These are phyloP conservation scores for Scartelaos histophorus DNA, from an alignment of 2,113 vertebrate species.

Conservation along the genomic window DNA sequence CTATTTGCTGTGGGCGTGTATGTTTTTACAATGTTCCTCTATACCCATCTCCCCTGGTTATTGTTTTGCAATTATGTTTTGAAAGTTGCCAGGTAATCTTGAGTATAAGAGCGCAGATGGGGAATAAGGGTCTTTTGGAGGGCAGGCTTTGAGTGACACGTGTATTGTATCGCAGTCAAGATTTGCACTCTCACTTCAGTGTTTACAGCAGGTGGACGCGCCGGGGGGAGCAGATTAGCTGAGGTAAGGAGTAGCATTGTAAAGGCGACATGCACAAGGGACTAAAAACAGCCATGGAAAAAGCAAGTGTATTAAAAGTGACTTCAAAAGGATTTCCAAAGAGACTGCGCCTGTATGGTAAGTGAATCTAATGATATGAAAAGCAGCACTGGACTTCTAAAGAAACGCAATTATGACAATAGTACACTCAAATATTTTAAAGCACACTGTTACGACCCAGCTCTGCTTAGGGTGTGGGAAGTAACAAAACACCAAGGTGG, in stretches of 20 bases:
- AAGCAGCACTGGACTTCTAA: no score
- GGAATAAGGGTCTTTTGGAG: slow-evolving; percentile 50
- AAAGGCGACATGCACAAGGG: background rate
- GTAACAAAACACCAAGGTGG: no score
- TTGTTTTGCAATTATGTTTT: background rate
- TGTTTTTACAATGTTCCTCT: background rate
- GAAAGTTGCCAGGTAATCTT: slow-evolving; percentile 30
- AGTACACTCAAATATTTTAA: background rate
- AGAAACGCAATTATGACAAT: no score
- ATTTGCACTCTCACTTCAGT: slow-evolving; percentile 25
- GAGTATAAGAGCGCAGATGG: slow-evolving; percentile 11
- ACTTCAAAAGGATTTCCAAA: background rate
- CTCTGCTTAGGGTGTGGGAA: no score
- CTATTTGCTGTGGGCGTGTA: background rate
- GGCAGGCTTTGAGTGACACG: slow-evolving; percentile 48
- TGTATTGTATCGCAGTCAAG: slow-evolving; percentile 30
- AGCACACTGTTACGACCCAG: no score
- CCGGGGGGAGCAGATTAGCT: background rate
- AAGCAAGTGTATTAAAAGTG: background rate
- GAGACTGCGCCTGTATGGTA: background rate
- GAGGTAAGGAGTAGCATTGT: slow-evolving; percentile 6
- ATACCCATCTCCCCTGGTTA: background rate
- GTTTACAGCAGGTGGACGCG: slow-evolving; percentile 18
- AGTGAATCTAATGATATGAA: background rate
- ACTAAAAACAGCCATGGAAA: slow-evolving; percentile 1